Conservation (phyloP, 2,113 vertebrate genomes). For the Conger conger region DNA sequence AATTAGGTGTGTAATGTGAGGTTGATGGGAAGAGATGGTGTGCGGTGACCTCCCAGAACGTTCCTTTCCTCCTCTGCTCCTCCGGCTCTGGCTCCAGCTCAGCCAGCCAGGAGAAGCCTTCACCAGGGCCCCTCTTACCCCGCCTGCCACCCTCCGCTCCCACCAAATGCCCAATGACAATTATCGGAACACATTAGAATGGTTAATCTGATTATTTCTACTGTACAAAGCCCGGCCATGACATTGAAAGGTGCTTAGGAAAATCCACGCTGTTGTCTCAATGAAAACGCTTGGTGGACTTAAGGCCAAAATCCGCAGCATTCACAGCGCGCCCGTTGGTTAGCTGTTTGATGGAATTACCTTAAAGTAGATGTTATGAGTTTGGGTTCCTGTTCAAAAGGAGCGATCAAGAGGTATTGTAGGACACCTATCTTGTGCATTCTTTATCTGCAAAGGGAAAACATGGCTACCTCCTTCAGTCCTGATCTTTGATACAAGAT, state of each 20-base stretch:
- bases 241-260: conserved; percentile 62
- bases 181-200: conserved; percentile 70
- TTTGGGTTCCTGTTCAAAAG: neutral
- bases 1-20: conserved; percentile 68
- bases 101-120: conserved; percentile 10
- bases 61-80: conserved; percentile 48
- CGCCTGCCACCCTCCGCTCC: conserved; percentile 40
- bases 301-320: conserved; percentile 20
- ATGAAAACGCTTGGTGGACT: conserved; percentile 33
- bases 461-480: neutral
- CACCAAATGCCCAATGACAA: conserved; percentile 63
- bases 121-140: conserved; percentile 22
- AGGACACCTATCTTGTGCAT: neutral
- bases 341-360: neutral
- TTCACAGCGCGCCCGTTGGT: neutral
- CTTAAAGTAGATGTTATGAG: neutral
- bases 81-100: neutral
- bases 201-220: conserved; percentile 66
- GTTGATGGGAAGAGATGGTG: conserved; percentile 66
- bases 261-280: conserved; percentile 49
- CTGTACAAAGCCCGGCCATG: conserved; percentile 61
- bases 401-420: neutral
- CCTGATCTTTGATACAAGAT: neutral
- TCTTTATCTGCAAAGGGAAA: neutral
- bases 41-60: conserved; percentile 65